phyloP scores from a whole-genome alignment of 2,888 invertebrate genomes.

The Bembecia ichneumoniformis region DNA sequence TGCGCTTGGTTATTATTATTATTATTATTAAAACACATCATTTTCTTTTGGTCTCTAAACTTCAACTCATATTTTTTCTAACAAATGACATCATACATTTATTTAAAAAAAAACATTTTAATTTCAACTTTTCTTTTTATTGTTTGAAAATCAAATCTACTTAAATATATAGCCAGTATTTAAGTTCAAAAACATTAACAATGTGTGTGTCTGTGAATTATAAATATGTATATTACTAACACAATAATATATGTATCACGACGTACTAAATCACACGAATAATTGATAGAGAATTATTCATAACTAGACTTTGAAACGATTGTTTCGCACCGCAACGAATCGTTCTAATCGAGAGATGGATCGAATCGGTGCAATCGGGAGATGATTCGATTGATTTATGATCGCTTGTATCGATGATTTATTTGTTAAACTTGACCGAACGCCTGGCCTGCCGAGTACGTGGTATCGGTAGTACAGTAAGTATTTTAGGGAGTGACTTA shows the following conservation, averaged over 20 bases:
- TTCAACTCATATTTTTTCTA: no score
- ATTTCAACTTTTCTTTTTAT: no score
- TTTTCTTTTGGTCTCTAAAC: no score
- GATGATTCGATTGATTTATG: constrained; percentile 54
- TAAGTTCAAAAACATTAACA: no score
- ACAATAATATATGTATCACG: constrained; percentile 14
- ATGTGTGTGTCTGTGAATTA: not conserved
- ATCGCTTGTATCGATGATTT: constrained; percentile 48
- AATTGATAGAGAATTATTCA: constrained; percentile 39
- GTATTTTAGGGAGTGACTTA: no score
- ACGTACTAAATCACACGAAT: constrained; percentile 26
- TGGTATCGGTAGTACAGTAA: no score
- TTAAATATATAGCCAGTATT: no score
- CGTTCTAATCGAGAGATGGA: constrained; percentile 48
- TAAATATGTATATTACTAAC: constrained; percentile 13
- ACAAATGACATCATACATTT: no score
- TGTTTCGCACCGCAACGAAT: constrained; percentile 33
- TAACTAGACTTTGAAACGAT: constrained; percentile 25
- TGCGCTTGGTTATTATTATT: no score
- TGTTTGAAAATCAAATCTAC: no score
- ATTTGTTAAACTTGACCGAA: constrained; percentile 40
- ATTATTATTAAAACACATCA: no score
- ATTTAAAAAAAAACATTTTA: no score
- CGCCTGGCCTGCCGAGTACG: constrained; percentile 16
- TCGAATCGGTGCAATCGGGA: constrained; percentile 53